phyloP scores from a whole-genome alignment of 1,140 invertebrate species.

The Macrobrachium nipponense region DNA sequence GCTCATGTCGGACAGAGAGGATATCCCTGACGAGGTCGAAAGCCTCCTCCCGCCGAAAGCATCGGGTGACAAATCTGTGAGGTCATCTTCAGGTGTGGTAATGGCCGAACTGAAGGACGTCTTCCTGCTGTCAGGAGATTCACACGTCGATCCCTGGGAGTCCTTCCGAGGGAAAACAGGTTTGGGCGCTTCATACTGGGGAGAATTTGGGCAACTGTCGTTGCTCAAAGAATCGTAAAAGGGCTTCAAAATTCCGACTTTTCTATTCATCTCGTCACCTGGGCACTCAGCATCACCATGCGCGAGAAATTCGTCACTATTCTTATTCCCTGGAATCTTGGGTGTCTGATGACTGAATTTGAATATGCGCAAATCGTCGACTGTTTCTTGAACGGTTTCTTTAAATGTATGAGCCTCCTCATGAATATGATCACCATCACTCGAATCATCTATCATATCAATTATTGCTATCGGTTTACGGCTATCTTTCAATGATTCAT shows the following conservation, averaged over 20 bases:
- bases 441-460: too few species aligned
- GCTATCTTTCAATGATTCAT: too few species aligned
- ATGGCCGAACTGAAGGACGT: conserved; percentile 39
- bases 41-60: conserved; percentile 38
- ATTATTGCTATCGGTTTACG: too few species aligned
- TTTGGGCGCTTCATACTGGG: neutral
- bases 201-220: neutral
- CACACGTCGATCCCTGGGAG: conserved; percentile 37
- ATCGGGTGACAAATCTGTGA: conserved; percentile 35
- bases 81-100: conserved; percentile 32
- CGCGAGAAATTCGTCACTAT: too few species aligned
- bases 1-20: conserved; percentile 58
- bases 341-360: too few species aligned
- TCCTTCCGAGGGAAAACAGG: conserved; percentile 23
- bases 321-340: too few species aligned
- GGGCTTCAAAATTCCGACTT: neutral
- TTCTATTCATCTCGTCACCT: too few species aligned
- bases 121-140: conserved; percentile 31
- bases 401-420: neutral
- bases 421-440: too few species aligned
- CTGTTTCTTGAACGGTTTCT: too few species aligned
- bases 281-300: too few species aligned
- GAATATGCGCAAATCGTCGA: too few species aligned
- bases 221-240: neutral
- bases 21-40: conserved; percentile 61